Evolutionary conservation across 2,113 vertebrate genomes (phyloP).

Genomic region (Phyllopteryx taeniolatus): DNA sequence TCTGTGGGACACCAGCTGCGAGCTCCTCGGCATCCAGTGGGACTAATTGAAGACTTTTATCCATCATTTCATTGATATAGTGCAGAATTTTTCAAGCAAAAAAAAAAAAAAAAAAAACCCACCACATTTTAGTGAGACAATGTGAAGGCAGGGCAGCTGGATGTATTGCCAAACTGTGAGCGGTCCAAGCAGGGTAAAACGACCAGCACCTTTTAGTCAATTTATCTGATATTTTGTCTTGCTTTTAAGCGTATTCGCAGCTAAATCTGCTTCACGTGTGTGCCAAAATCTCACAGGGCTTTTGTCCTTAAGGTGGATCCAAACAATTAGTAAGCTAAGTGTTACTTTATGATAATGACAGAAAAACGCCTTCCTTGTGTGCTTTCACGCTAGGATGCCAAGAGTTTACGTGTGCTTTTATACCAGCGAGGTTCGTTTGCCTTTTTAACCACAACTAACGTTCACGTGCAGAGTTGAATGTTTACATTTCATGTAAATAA

Average conservation of each 20-base stretch:
- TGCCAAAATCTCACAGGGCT: constrained; percentile 52
- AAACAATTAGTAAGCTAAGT: constrained; percentile 11
- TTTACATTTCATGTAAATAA: constrained; percentile 73
- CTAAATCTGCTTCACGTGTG: constrained; percentile 32
- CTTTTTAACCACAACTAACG: constrained; percentile 67
- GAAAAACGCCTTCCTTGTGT: constrained; percentile 28
- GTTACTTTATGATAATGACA: not conserved
- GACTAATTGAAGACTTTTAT: constrained; percentile 68
- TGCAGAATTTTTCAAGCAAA: constrained; percentile 1
- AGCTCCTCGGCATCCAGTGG: constrained; percentile 85
- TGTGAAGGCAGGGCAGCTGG: constrained; percentile 48
- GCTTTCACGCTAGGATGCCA: constrained; percentile 55
- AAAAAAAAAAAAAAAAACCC: not conserved
- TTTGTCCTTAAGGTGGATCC: constrained; percentile 37
- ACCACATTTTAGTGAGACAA: constrained; percentile 58
- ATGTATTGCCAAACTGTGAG: constrained; percentile 42
- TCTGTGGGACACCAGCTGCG: constrained; percentile 88
- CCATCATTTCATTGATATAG: constrained; percentile 27
- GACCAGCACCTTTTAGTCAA: constrained; percentile 42
- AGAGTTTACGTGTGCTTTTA: constrained; percentile 68
- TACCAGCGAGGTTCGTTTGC: constrained; percentile 63
- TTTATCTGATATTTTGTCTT: constrained; percentile 12
- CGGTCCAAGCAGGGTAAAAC: constrained; percentile 61
- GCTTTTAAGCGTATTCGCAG: constrained; percentile 24
- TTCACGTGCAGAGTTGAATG: constrained; percentile 70